These are phyloP conservation scores for Notoglanidium macrostoma DNA, from an alignment of 2,797 vertebrate genomes.

Conservation along the genomic window DNA sequence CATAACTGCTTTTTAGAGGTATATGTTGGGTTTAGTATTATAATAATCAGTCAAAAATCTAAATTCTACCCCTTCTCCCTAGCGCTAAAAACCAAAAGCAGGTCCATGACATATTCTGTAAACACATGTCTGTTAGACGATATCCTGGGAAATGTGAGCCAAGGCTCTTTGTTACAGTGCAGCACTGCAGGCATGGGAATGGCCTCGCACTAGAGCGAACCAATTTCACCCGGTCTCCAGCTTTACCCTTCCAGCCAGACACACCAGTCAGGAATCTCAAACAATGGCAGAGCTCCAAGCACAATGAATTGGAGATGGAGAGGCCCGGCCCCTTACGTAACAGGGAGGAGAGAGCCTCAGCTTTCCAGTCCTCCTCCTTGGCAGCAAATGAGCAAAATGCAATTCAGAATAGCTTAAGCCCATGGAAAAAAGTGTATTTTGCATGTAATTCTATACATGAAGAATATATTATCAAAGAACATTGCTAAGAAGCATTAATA, in stretches of 20 bases:
- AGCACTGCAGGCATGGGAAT: slow-evolving; percentile 27
- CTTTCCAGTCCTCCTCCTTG: slow-evolving; percentile 31
- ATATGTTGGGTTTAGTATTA: neutral
- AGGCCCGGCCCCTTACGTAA: slow-evolving; percentile 57
- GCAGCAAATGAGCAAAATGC: slow-evolving; percentile 17
- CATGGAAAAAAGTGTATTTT: neutral
- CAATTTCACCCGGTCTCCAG: slow-evolving; percentile 75
- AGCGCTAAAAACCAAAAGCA: neutral
- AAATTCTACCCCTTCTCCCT: neutral
- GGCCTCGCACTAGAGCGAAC: slow-evolving; percentile 41
- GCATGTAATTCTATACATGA: neutral
- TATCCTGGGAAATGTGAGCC: slow-evolving; percentile 26
- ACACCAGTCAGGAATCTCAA: slow-evolving; percentile 68
- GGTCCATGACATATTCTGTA: neutral
- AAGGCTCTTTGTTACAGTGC: slow-evolving; percentile 17
- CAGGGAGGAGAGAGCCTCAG: slow-evolving; percentile 41
- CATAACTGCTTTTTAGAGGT: neutral
- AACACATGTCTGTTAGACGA: slow-evolving; percentile 22
- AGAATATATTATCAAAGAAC: neutral
- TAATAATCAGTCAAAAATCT: neutral
- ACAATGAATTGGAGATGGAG: slow-evolving; percentile 44
- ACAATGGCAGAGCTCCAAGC: slow-evolving; percentile 66
- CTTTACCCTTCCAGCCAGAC: slow-evolving; percentile 77
- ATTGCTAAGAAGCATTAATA: neutral
- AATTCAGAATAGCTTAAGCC: neutral